Conservation (phyloP, 2,888 invertebrate genomes). For the Drepana falcataria region DNA sequence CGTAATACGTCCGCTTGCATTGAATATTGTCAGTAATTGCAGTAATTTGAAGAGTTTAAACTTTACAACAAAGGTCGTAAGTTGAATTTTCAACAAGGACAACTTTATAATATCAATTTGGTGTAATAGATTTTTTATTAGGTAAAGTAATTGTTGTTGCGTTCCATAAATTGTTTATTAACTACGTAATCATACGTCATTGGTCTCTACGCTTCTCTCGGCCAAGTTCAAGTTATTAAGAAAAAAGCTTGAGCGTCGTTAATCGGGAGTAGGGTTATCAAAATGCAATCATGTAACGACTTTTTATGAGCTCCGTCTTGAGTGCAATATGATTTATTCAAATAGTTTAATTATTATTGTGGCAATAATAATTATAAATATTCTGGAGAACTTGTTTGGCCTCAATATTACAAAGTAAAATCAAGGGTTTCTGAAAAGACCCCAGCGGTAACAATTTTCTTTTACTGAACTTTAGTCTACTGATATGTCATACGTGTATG, state of each 20-base stretch:
- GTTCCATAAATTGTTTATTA: not conserved
- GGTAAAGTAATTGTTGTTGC: not conserved
- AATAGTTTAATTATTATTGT: not conserved
- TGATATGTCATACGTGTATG: too few relatives aligned
- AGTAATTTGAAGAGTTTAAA: not conserved
- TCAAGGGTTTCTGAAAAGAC: too few relatives aligned
- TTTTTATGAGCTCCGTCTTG: not conserved
- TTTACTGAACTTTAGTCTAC: too few relatives aligned
- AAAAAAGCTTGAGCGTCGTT: constrained; percentile 41
- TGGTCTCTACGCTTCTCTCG: constrained; percentile 30
- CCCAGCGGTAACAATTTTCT: too few relatives aligned
- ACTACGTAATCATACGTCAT: constrained; percentile 18
- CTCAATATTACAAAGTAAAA: too few relatives aligned
- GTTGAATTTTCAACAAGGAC: not conserved
- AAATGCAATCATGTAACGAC: not conserved
- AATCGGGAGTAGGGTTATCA: constrained; percentile 14
- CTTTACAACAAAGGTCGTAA: not conserved
- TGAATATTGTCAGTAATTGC: not conserved
- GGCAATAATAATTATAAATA: not conserved
- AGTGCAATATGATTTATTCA: not conserved
- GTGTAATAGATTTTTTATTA: not conserved
- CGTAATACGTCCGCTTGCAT: not conserved
- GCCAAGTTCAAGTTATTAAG: constrained; percentile 56
- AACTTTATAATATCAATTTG: not conserved
- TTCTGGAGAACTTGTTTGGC: too few relatives aligned